Percentiles rank a stretch among this genome's conserved stretches.
These are phyloP conservation scores for Sardinella longiceps DNA, from an alignment of 2,797 vertebrate genomes.

Conservation along the genomic window DNA sequence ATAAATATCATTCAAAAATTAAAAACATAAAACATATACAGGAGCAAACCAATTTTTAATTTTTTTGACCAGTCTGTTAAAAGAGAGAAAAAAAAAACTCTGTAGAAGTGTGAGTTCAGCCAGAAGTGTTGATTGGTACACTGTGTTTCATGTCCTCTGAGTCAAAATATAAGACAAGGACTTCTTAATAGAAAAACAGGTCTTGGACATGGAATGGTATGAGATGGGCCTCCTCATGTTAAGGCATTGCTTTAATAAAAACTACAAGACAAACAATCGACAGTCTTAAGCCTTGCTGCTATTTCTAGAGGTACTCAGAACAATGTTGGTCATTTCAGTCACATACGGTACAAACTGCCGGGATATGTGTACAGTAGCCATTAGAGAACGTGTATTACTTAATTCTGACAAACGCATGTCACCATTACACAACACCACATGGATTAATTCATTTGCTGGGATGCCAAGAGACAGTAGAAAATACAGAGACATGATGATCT, in stretches of 20 bases:
- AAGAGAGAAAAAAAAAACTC: no score
- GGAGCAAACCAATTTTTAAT: not conserved
- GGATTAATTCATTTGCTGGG: constrained; percentile 56
- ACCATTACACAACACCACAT: constrained; percentile 44
- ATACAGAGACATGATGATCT: constrained; percentile 25
- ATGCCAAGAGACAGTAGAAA: constrained; percentile 45
- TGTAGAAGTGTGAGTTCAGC: not conserved
- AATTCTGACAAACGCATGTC: constrained; percentile 32
- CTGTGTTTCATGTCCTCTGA: not conserved
- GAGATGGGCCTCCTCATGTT: constrained; percentile 60
- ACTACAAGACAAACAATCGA: constrained; percentile 64
- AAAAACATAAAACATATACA: not conserved
- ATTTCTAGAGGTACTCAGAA: constrained; percentile 31
- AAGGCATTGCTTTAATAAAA: constrained; percentile 74
- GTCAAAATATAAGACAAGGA: not conserved
- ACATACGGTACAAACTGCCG: constrained; percentile 42
- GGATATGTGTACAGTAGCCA: constrained; percentile 44
- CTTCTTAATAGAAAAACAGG: not conserved
- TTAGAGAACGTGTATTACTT: constrained; percentile 43
- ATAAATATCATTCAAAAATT: no score
- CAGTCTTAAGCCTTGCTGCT: constrained; percentile 65
- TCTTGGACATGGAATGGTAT: not conserved
- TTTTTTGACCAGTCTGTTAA: not conserved
- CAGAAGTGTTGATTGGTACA: no score
- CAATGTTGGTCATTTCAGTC: constrained; percentile 56